phyloP scores from a whole-genome alignment of 1,140 invertebrate genomes.

The Brachionus sp. region DNA sequence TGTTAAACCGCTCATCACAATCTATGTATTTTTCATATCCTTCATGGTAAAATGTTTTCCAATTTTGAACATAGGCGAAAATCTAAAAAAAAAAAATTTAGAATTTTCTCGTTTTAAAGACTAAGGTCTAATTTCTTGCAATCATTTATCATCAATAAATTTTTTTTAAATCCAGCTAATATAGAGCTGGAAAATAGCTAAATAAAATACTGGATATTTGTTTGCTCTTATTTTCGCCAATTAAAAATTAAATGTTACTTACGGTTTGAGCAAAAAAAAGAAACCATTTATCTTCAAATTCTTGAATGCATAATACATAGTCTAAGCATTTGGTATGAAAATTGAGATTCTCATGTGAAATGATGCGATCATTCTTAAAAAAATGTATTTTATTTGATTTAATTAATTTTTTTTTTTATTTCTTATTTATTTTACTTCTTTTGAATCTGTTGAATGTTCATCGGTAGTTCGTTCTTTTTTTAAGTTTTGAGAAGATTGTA shows the following conservation, averaged over 20 bases:
- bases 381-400: not conserved
- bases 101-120: not conserved
- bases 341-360: not conserved
- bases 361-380: not conserved
- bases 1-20: conserved; percentile 2
- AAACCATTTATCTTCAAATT: conserved; percentile 29
- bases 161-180: not conserved
- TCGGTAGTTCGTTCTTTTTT: conserved; percentile 31
- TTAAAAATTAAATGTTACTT: not conserved
- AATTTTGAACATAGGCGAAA: conserved; percentile 37
- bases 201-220: not conserved
- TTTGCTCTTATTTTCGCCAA: not conserved
- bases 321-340: conserved; percentile 34
- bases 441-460: conserved; percentile 5
- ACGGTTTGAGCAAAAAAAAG: conserved; percentile 31
- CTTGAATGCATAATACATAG: conserved; percentile 38
- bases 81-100: not conserved
- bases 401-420: not conserved
- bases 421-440: not conserved
- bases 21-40: conserved; percentile 34
- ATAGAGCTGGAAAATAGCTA: not conserved
- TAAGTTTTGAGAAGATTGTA: not conserved
- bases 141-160: not conserved
- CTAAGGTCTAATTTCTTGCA: not conserved
- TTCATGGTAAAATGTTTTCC: conserved; percentile 35